Percentiles rank a stretch among this genome's conserved stretches.
phyloP scores from a whole-genome alignment of 2,113 vertebrate genomes.

The Melanerpes aurifrons region DNA sequence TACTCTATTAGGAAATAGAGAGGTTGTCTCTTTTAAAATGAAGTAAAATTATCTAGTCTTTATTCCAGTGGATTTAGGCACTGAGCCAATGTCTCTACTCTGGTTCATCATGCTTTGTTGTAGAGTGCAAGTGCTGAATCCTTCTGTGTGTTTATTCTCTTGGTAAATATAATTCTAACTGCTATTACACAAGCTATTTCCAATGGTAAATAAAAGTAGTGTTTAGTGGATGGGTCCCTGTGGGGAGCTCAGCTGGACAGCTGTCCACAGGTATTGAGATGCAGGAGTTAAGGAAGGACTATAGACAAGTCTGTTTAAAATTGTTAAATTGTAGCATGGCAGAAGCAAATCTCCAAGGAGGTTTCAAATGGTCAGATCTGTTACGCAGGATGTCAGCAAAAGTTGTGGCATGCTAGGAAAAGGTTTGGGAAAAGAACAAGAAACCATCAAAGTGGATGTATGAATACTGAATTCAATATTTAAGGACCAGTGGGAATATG shows the following conservation, averaged over 20 bases:
- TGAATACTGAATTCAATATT: not conserved
- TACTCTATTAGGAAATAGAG: not conserved
- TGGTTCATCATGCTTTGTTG: not conserved
- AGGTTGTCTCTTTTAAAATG: not conserved
- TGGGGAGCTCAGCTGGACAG: not conserved
- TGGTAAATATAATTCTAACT: not conserved
- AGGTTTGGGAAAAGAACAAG: not conserved
- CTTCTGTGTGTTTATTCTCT: not conserved
- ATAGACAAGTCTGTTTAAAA: not conserved
- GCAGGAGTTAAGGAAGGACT: not conserved
- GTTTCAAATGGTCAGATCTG: not conserved
- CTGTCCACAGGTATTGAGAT: not conserved
- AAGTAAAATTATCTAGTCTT: not conserved
- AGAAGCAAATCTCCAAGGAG: not conserved
- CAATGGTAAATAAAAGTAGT: not conserved
- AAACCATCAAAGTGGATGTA: not conserved
- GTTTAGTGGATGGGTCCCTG: not conserved
- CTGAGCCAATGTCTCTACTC: not conserved
- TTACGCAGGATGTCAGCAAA: not conserved
- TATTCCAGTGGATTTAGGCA: not conserved
- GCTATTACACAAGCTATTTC: not conserved
- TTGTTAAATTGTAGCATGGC: accelerated
- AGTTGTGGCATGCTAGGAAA: not conserved
- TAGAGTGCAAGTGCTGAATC: not conserved
- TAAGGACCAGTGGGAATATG: not conserved